Conservation (phyloP, 2,113 vertebrate genomes). For the Myotis yumanensis region DNA sequence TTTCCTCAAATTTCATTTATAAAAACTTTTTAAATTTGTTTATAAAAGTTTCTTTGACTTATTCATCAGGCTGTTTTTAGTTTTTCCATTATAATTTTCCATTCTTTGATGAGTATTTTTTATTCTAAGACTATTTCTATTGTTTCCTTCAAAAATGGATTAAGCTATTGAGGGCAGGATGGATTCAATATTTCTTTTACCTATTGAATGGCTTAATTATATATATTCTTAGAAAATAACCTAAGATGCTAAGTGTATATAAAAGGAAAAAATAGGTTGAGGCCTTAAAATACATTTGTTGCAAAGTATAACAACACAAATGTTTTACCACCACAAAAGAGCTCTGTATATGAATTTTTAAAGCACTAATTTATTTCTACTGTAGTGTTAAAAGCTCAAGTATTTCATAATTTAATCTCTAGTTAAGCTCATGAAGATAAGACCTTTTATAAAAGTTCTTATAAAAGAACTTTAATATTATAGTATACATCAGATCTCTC, state of each 20-base stretch:
- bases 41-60: background rate
- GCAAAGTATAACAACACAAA: background rate
- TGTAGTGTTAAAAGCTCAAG: background rate
- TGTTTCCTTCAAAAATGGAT: background rate
- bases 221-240: background rate
- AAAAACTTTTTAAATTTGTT: background rate
- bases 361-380: background rate
- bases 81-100: background rate
- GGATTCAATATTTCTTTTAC: background rate
- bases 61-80: background rate
- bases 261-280: background rate
- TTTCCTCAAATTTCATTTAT: slow-evolving; percentile 38
- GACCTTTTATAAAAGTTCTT: background rate
- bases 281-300: background rate
- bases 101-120: background rate
- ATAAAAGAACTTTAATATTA: background rate
- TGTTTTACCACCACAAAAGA: background rate
- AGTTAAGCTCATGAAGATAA: background rate
- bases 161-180: background rate
- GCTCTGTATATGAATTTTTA: background rate
- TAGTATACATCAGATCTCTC: background rate
- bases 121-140: background rate
- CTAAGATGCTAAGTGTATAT: background rate
- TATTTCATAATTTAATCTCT: background rate
- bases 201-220: background rate